These are phyloP conservation scores for Scophthalmus maximus DNA, from an alignment of 2,113 vertebrate species.

Conservation along the genomic window DNA sequence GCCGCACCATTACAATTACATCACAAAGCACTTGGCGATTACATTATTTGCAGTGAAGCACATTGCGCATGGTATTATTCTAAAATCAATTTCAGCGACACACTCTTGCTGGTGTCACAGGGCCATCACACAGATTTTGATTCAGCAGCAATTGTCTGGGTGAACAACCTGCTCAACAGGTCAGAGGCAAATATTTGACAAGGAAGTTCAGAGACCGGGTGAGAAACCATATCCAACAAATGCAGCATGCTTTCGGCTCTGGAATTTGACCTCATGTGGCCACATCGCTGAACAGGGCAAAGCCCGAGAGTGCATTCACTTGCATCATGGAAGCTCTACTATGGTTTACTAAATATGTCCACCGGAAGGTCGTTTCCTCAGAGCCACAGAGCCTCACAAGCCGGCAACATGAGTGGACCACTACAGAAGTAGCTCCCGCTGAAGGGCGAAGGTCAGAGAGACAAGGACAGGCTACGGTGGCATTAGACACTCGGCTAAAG, in stretches of 20 bases:
- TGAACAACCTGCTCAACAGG: not conserved
- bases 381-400: conserved; percentile 6
- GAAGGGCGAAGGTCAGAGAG: conserved; percentile 34
- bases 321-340: not conserved
- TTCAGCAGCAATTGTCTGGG: not conserved
- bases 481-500: conserved; percentile 1
- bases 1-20: too few relatives aligned
- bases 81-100: not conserved
- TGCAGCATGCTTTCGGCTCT: conserved; percentile 15
- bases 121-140: not conserved
- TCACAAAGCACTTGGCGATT: too few relatives aligned
- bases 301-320: conserved; percentile 20
- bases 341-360: conserved; percentile 1
- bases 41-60: too few relatives aligned
- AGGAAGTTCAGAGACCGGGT: conserved; percentile 1
- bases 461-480: not conserved
- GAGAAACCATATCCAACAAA: conserved; percentile 9
- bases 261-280: conserved; percentile 38
- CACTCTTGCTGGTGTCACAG: not conserved
- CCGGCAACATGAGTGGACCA: conserved; percentile 20
- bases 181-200: conserved; percentile 9
- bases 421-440: conserved; percentile 8
- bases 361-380: conserved; percentile 18
- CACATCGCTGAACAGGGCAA: conserved; percentile 14
- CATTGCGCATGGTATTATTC: too few relatives aligned